Percentiles rank a stretch among this genome's conserved stretches.
Conservation (phyloP, 2,888 invertebrate species). For the Oscheius onirici region DNA sequence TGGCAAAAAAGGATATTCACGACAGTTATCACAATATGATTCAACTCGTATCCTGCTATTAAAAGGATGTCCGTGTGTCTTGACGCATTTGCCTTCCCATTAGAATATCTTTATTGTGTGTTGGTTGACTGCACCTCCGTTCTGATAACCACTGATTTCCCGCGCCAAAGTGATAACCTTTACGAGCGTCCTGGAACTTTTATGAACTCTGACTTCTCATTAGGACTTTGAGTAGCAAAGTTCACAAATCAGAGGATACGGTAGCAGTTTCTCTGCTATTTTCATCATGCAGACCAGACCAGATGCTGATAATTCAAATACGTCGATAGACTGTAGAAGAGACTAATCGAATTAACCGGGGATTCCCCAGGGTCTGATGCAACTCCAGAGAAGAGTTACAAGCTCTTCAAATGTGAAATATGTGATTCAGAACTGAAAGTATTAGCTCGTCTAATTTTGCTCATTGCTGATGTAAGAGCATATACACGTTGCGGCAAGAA, state of each 20-base stretch:
- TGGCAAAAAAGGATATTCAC: no score
- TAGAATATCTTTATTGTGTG: slow-evolving; percentile 16
- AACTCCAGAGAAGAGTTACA: background rate
- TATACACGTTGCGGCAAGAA: background rate
- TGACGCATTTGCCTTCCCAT: slow-evolving; percentile 2
- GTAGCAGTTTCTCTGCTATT: background rate
- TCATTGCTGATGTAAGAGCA: background rate
- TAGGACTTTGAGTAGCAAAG: no score
- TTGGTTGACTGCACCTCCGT: background rate
- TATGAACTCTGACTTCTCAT: background rate
- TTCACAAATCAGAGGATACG: background rate
- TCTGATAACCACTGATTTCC: slow-evolving; percentile 6
- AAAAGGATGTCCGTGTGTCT: slow-evolving; percentile 11
- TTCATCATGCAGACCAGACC: background rate
- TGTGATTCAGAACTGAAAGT: no score
- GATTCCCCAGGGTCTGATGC: slow-evolving; percentile 10
- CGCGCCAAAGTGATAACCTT: background rate
- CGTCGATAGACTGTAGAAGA: background rate
- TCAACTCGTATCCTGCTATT: background rate
- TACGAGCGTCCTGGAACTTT: slow-evolving; percentile 5
- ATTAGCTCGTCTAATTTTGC: no score
- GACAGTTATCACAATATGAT: no score
- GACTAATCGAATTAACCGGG: slow-evolving; percentile 9
- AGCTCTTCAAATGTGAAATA: no score
- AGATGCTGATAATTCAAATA: background rate